Evolutionary conservation across 2,888 invertebrate species (phyloP).

Genomic region (Pseudoips prasinana): DNA sequence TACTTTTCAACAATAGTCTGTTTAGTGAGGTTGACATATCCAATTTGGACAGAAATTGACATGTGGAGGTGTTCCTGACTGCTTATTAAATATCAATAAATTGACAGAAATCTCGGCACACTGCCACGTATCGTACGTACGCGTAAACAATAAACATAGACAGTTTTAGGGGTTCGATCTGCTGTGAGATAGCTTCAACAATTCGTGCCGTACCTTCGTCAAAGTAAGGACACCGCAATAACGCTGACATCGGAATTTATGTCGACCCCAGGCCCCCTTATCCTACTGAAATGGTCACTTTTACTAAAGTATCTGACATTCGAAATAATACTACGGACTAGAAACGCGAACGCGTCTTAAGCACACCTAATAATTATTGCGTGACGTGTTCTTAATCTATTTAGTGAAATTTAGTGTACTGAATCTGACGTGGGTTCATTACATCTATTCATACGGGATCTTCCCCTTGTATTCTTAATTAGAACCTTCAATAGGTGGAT

Average conservation of each 20-base stretch:
- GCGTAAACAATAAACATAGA: slow-evolving; percentile 51
- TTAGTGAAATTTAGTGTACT: slow-evolving; percentile 19
- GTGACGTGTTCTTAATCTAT: slow-evolving; percentile 8
- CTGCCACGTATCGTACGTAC: slow-evolving; percentile 35
- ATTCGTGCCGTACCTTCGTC: slow-evolving; percentile 70
- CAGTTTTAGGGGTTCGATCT: slow-evolving; percentile 55
- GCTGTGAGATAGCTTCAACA: slow-evolving; percentile 61
- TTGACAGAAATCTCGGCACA: slow-evolving; percentile 32
- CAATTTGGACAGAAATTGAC: background rate
- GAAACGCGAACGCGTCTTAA: slow-evolving; percentile 28
- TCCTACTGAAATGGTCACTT: slow-evolving; percentile 62
- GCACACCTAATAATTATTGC: slow-evolving; percentile 33
- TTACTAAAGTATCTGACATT: slow-evolving; percentile 64
- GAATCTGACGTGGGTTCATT: slow-evolving; percentile 23
- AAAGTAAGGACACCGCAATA: slow-evolving; percentile 68
- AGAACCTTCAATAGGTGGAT: too few species aligned
- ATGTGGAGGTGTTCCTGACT: slow-evolving; percentile 7
- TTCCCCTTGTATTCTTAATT: too few species aligned
- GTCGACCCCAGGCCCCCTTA: slow-evolving; percentile 63
- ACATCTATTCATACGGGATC: slow-evolving; percentile 17
- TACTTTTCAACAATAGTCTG: too few species aligned
- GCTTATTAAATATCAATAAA: slow-evolving; percentile 39
- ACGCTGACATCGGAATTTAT: slow-evolving; percentile 68
- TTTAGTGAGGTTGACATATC: background rate
- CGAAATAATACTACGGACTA: slow-evolving; percentile 45